Evolutionary conservation across 2,113 vertebrate genomes (phyloP).

Genomic region (Saccopteryx bilineata): DNA sequence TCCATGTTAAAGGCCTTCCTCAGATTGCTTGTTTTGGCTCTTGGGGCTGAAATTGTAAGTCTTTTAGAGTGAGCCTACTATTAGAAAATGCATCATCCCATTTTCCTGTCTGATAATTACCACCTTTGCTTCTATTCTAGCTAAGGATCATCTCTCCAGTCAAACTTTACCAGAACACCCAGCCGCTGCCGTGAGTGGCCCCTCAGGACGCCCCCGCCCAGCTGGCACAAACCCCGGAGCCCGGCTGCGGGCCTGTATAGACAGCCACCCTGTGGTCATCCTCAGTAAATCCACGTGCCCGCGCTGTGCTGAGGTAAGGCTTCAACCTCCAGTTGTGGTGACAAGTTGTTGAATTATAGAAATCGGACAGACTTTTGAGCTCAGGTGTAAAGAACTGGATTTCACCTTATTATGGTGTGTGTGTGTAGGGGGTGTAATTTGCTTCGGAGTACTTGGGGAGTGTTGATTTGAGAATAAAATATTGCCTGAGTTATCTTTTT

Average conservation of each 20-base stretch:
- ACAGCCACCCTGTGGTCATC: constrained; percentile 68
- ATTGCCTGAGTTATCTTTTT: not conserved
- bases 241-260: not conserved
- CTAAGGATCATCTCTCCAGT: constrained; percentile 26
- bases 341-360: not conserved
- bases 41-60: constrained; percentile 31
- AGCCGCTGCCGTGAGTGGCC: not conserved
- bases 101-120: constrained; percentile 77
- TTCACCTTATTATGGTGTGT: not conserved
- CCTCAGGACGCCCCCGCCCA: not conserved
- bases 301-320: constrained; percentile 75
- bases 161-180: constrained; percentile 53
- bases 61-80: constrained; percentile 51
- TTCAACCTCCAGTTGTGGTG: not conserved
- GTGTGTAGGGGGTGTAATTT: not conserved
- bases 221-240: not conserved
- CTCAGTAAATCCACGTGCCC: constrained; percentile 63
- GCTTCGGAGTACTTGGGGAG: not conserved
- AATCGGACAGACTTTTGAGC: not conserved
- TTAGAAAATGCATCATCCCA: constrained; percentile 60
- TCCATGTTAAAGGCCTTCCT: not conserved
- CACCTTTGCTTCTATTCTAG: constrained; percentile 68
- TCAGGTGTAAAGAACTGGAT: not conserved
- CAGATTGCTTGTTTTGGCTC: not conserved
- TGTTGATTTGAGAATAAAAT: constrained; percentile 15